These are phyloP conservation scores for Acyrthosiphon pisum DNA, from an alignment of 1,140 invertebrate genomes.

Conservation along the genomic window DNA sequence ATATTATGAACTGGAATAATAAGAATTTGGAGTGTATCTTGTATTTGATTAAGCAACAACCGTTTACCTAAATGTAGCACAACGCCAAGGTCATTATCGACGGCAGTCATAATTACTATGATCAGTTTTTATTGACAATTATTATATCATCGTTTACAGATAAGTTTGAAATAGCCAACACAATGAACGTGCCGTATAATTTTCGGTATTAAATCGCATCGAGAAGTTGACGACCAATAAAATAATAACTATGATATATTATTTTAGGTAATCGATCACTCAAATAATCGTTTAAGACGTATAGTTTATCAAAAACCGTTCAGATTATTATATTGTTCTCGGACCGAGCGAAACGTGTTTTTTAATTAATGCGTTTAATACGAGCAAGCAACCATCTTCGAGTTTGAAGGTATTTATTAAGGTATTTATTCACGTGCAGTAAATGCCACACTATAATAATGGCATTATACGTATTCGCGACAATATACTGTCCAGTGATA, in stretches of 20 bases:
- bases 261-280: neutral
- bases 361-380: too few relatives aligned
- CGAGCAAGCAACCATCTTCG: neutral
- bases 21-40: neutral
- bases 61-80: slow-evolving; percentile 14
- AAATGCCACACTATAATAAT: neutral
- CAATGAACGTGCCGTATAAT: neutral
- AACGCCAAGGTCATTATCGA: neutral
- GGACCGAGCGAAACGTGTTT: neutral
- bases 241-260: neutral
- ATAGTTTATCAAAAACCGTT: neutral
- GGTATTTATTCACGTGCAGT: neutral
- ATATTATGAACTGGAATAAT: neutral
- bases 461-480: neutral
- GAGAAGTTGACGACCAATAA: neutral
- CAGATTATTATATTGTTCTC: neutral
- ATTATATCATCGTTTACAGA: neutral
- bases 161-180: neutral
- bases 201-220: neutral
- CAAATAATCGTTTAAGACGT: slow-evolving; percentile 8
- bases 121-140: neutral
- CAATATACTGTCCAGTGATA: neutral
- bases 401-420: neutral
- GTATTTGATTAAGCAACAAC: neutral
- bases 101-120: neutral